Evolutionary conservation across 2,113 vertebrate genomes (phyloP), one percentile per base, ranked within the genome.

Genomic region (Lasiurus borealis): DNA sequence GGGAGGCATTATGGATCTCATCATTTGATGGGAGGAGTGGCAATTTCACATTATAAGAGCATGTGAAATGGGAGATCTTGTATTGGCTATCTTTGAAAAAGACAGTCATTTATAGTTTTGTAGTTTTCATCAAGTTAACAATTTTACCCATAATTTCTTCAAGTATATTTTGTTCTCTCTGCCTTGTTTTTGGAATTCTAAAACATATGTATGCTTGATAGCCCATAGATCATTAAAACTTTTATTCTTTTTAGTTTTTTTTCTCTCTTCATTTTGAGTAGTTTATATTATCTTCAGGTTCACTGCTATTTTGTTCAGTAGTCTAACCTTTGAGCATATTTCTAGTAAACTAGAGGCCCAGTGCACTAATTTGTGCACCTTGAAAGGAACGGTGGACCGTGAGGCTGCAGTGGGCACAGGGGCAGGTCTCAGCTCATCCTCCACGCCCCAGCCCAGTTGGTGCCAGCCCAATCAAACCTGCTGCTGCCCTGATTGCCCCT

Each of bases 71-170:
- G 59, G 48, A 86, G 36, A 62, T 82, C 25, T 48, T 46, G 44
- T 57, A 48, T 73, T 66, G 54, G 52, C 36, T 7, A 66, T 85
- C n/a, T 88, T 78, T 94, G 62, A 84, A 77, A 77, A 83, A 77
- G 12, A 25, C 29, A 66, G 31, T 81, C 23, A 62, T 3, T 72
- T 64, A 78, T 2, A 71, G 69, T 85, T 85, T 91, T 85, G 21
- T 50, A 86, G 50, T 93, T 80, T 88, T 73, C 34, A 91, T 83
- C 25, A 81, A 75, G 85, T 64, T 91, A 71, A 71, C 59, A 59
- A 52, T 87, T 81, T 64, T 62, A 66, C 72, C 40, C 13, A 12
- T 81, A 54, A 54, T 81, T 52, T 92, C 8, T 68, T 88, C 78
- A 85, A 84, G 68, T 84, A 72, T 64, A 89, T 78, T 44, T 85